A percentile compares a stretch with the other conserved stretches of the same genome.
Evolutionary conservation across 2,113 vertebrate species (phyloP).

Genomic region (Gobius niger): DNA sequence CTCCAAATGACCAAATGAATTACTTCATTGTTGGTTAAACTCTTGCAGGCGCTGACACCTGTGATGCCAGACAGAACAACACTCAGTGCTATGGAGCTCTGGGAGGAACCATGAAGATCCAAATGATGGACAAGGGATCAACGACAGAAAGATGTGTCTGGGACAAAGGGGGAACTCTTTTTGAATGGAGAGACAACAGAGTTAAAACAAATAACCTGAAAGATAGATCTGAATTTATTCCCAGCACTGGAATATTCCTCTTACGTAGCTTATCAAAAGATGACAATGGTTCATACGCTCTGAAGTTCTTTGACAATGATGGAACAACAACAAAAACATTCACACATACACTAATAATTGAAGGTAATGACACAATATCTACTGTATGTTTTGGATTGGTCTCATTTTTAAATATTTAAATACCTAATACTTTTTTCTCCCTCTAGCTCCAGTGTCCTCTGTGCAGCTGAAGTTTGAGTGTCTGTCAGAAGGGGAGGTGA

Average conservation of each 20-base stretch:
- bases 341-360: slow-evolving; percentile 20
- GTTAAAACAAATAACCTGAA: fast-evolving
- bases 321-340: fast-evolving
- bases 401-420: too few species aligned
- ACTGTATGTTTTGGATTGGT: too few species aligned
- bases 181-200: fast-evolving
- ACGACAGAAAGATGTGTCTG: fast-evolving
- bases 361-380: slow-evolving; percentile 37
- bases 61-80: slow-evolving; percentile 50
- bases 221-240: slow-evolving; percentile 18
- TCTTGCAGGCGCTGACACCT: slow-evolving; percentile 33
- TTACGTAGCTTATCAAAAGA: too few species aligned
- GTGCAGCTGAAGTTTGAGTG: not conserved
- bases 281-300: slow-evolving; percentile 35
- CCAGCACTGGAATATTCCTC: too few species aligned
- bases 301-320: fast-evolving
- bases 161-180: fast-evolving
- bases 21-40: not conserved
- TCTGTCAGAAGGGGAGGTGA: too few species aligned
- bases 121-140: not conserved
- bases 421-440: not conserved
- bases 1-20: not conserved
- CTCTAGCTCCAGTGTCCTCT: slow-evolving; percentile 2
- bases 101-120: slow-evolving; percentile 52
- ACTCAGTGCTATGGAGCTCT: slow-evolving; percentile 55